Conservation (phyloP, 1,140 invertebrate genomes). For the Cherax destructor region DNA sequence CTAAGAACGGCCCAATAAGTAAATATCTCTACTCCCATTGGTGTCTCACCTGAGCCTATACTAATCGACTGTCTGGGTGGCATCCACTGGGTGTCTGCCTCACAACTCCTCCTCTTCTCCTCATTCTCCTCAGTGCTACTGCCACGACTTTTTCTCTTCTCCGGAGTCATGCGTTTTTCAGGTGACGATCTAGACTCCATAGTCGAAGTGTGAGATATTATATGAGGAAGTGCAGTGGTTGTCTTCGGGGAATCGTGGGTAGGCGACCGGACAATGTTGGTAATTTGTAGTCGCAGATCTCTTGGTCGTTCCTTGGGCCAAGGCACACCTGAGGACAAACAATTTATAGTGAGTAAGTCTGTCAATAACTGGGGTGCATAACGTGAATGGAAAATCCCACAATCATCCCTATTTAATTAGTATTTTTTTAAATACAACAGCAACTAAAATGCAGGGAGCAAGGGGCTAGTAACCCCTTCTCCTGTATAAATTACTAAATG, state of each 20-base stretch:
- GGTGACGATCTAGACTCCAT: conserved; percentile 27
- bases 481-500: too few species aligned
- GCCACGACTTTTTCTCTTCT: conserved; percentile 49
- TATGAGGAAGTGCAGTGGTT: not conserved
- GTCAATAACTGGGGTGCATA: too few species aligned
- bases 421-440: too few species aligned
- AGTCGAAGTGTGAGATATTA: not conserved
- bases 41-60: conserved; percentile 40
- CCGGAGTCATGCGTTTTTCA: conserved; percentile 52
- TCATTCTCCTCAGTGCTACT: conserved; percentile 53
- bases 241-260: not conserved
- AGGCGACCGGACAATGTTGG: not conserved
- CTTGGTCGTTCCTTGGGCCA: conserved; percentile 51
- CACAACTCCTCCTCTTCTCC: conserved; percentile 55
- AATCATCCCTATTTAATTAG: not conserved
- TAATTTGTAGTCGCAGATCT: conserved; percentile 38
- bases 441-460: too few species aligned
- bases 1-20: not conserved
- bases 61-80: conserved; percentile 44
- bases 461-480: too few species aligned
- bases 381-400: not conserved
- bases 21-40: not conserved
- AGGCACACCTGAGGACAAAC: conserved; percentile 38
- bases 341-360: not conserved
- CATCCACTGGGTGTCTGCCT: conserved; percentile 49